A percentile compares a stretch with the other conserved stretches of the same genome.
Evolutionary conservation across 2,888 invertebrate genomes (phyloP).

Genomic region (Acronicta aceris): DNA sequence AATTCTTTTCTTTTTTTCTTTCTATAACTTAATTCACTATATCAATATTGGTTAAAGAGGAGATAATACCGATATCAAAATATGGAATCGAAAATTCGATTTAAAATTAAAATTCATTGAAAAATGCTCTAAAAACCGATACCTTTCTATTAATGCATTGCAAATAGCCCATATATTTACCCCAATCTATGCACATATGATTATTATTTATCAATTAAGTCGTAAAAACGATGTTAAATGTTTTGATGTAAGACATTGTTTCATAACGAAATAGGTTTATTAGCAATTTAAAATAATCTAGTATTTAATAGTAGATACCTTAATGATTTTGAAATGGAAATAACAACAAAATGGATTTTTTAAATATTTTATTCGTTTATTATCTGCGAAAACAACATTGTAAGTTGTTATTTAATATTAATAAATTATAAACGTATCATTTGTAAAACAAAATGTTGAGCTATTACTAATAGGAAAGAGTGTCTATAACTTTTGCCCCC

Average conservation of each 20-base stretch:
- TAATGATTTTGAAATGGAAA: too few species aligned
- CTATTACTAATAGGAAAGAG: too few species aligned
- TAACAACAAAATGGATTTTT: slow-evolving; percentile 12
- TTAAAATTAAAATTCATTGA: slow-evolving; percentile 23
- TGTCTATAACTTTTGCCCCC: too few species aligned
- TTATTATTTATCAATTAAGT: slow-evolving; percentile 39
- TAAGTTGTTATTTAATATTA: not conserved
- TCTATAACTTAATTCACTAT: too few species aligned
- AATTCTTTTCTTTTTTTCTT: too few species aligned
- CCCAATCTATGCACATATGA: slow-evolving; percentile 38
- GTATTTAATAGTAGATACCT: slow-evolving; percentile 7
- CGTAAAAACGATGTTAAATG: slow-evolving; percentile 41
- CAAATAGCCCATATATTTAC: slow-evolving; percentile 4
- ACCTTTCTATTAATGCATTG: slow-evolving; percentile 7
- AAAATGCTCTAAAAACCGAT: not conserved
- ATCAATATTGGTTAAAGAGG: too few species aligned
- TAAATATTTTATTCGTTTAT: not conserved
- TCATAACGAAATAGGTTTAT: slow-evolving; percentile 38
- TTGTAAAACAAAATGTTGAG: too few species aligned
- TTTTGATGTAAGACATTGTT: slow-evolving; percentile 31
- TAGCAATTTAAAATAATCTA: slow-evolving; percentile 29
- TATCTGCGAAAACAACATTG: not conserved
- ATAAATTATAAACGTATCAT: too few species aligned
- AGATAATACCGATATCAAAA: slow-evolving; percentile 1
- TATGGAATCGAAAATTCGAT: too few species aligned